These are phyloP conservation scores for Drosophila histrio DNA, from an alignment of 2,888 invertebrate genomes.

Conservation along the genomic window DNA sequence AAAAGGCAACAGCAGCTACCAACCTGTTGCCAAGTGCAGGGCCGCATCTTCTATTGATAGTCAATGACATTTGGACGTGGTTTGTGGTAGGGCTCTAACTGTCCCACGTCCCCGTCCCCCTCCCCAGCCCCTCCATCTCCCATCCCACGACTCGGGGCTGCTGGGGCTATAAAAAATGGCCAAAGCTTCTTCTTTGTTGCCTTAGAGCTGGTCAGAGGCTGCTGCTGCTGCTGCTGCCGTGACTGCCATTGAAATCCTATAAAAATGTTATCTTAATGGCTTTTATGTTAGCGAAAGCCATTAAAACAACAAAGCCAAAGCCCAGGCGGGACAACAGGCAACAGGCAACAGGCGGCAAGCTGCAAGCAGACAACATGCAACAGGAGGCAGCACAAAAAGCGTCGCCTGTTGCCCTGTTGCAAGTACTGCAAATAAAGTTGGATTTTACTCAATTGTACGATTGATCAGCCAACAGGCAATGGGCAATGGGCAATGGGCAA, in stretches of 20 bases:
- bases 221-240: slow-evolving; percentile 56
- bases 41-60: slow-evolving; percentile 76
- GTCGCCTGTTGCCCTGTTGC: slow-evolving; percentile 56
- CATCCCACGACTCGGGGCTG: slow-evolving; percentile 8
- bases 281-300: slow-evolving; percentile 82
- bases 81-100: slow-evolving; percentile 58
- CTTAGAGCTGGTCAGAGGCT: slow-evolving; percentile 32
- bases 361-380: slow-evolving; percentile 56
- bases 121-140: neutral
- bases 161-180: slow-evolving; percentile 56
- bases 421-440: slow-evolving; percentile 77
- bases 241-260: slow-evolving; percentile 75
- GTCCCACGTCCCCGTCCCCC: neutral
- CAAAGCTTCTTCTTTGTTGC: slow-evolving; percentile 61
- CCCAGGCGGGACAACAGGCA: slow-evolving; percentile 38
- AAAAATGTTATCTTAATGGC: slow-evolving; percentile 82
- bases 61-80: slow-evolving; percentile 78
- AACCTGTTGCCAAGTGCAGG: slow-evolving; percentile 38
- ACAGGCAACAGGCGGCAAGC: slow-evolving; percentile 45
- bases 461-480: slow-evolving; percentile 72
- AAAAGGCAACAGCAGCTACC: slow-evolving; percentile 47
- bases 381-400: slow-evolving; percentile 53
- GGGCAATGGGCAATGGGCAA: slow-evolving; percentile 55
- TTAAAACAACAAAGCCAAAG: slow-evolving; percentile 70
- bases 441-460: slow-evolving; percentile 80